phyloP scores from a whole-genome alignment of 2,888 invertebrate species.

The Bhutanitis thaidina region DNA sequence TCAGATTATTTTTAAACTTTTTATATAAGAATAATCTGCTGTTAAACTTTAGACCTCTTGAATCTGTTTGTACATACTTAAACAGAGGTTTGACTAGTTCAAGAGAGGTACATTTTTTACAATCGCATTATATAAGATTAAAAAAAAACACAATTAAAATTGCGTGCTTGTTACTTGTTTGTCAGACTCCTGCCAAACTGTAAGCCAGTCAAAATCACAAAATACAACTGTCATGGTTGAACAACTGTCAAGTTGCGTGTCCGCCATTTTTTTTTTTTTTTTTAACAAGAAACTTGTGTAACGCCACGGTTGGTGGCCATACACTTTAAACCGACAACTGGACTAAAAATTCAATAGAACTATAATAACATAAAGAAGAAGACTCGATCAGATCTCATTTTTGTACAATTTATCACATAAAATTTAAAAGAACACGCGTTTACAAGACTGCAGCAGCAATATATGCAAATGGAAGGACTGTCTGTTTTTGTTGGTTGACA shows the following conservation, averaged over 20 bases:
- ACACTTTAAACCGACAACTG: slow-evolving; percentile 35
- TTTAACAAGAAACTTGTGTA: slow-evolving; percentile 28
- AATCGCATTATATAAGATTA: not conserved
- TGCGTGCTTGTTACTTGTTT: slow-evolving; percentile 6
- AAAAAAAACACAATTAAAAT: slow-evolving; percentile 7
- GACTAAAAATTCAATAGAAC: slow-evolving; percentile 61
- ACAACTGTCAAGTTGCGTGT: slow-evolving; percentile 27
- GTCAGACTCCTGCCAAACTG: slow-evolving; percentile 4
- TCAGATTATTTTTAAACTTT: too few relatives aligned
- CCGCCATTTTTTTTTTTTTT: slow-evolving; percentile 22
- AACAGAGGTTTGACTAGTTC: not conserved
- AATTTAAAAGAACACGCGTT: slow-evolving; percentile 58
- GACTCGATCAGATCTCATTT: slow-evolving; percentile 67
- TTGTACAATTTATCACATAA: slow-evolving; percentile 76
- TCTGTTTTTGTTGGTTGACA: slow-evolving; percentile 26
- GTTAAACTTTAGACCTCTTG: too few relatives aligned
- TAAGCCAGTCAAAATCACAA: slow-evolving; percentile 23
- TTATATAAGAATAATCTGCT: too few relatives aligned
- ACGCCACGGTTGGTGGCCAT: slow-evolving; percentile 17
- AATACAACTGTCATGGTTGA: slow-evolving; percentile 31
- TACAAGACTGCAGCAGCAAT: slow-evolving; percentile 39
- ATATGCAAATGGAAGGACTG: slow-evolving; percentile 31
- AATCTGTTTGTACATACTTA: too few relatives aligned
- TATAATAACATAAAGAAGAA: slow-evolving; percentile 51
- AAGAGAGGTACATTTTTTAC: not conserved